Percentiles rank a stretch among this genome's conserved stretches.
Evolutionary conservation across 2,888 invertebrate species (phyloP).

Genomic region (Lepidochrysops patricia): DNA sequence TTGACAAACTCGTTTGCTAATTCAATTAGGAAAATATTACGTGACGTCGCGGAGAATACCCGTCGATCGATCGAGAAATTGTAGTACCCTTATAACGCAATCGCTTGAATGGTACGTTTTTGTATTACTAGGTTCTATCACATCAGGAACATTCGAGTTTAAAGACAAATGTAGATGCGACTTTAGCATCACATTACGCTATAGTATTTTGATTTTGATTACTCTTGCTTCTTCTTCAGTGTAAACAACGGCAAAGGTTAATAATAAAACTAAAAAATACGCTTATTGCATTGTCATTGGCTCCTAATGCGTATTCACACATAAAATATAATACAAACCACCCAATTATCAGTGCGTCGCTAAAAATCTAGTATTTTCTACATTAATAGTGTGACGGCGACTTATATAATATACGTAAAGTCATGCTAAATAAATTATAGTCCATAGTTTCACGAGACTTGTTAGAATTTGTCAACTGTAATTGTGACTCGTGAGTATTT

Average conservation of each 20-base stretch:
- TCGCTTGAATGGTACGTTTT: neutral
- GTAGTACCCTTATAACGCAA: neutral
- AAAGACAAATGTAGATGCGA: no score
- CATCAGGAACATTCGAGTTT: no score
- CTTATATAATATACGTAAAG: neutral
- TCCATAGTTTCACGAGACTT: neutral
- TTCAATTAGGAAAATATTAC: neutral
- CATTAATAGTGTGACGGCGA: neutral
- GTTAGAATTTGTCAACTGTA: neutral
- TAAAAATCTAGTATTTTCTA: neutral
- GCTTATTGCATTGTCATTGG: no score
- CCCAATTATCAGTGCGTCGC: no score
- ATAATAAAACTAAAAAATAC: no score
- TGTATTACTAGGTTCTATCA: neutral
- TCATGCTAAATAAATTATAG: neutral
- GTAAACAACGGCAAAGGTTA: no score
- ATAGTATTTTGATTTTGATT: no score
- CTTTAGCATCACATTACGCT: no score
- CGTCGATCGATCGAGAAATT: neutral
- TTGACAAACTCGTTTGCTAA: neutral
- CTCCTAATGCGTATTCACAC: no score
- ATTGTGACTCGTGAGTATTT: neutral
- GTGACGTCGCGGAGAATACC: neutral
- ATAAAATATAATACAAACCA: no score
- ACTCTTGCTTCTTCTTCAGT: no score